Evolutionary conservation across 2,888 invertebrate species (phyloP), one percentile per base, ranked within the genome.

Genomic region (Athalia cordata): DNA sequence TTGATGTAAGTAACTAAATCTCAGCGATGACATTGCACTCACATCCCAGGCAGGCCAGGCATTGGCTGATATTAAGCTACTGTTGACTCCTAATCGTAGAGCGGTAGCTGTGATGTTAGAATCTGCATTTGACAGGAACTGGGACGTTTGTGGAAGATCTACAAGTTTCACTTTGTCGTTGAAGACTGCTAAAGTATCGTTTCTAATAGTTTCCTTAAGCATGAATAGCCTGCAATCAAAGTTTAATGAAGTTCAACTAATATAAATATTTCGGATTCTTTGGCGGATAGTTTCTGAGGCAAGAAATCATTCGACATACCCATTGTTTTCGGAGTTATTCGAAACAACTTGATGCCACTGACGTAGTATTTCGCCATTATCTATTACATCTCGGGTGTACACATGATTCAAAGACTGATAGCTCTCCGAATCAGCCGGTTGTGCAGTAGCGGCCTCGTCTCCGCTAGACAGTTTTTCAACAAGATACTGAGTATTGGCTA

Each of bases 351-450:
- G 89, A 50, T 93, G 91, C 93, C 95, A 96, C 80, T 92, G 91
- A 13, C 91, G 90, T 4, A 97, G 88, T 75, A 97, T 89, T 7
- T 89, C 86, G 79, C 91, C 91, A 82, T 95, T 90, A 15, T 92
- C 92, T 0, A 92, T 90, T 85, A 93, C 93, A 91, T 95, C 94
- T 80, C 92, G 92, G 5, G 95, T 95, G 80, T 93, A 91, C 0
- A 89, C 87, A 88, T 96, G 96, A 1, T 91, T 90, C 87, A 93
- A 94, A 89, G 93, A 96, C 7, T 90, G 89, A 88, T 95, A 95
- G 81, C 94, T 90, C 9, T 87, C 88, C 6, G 86, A 79, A 67
- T 86, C 86, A 15, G 85, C 90, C 0, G 83, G 87, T 15, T 81
- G 86, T 5, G 83, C 81, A 15, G 88, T 81, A n/a, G 88, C 89